phyloP scores from a whole-genome alignment of 2,888 invertebrate species.

The Unio pictorum region DNA sequence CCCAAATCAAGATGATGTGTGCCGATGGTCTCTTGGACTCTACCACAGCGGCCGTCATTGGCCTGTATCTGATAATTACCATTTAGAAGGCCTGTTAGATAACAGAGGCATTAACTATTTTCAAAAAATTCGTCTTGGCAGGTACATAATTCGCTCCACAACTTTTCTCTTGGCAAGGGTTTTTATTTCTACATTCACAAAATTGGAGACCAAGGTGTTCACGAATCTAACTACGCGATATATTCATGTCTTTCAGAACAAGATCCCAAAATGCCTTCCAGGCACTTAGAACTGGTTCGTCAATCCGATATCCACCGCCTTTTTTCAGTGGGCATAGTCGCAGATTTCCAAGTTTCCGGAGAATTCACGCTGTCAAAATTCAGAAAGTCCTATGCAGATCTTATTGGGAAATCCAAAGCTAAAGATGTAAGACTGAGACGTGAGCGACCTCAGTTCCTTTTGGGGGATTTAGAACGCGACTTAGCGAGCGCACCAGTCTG shows the following conservation, averaged over 20 bases:
- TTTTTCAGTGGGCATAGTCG: constrained; percentile 14
- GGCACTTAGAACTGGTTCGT: constrained; percentile 20
- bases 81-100: constrained; percentile 11
- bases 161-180: constrained; percentile 12
- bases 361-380: constrained; percentile 11
- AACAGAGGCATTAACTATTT: constrained; percentile 29
- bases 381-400: constrained; percentile 3
- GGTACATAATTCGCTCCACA: constrained; percentile 20
- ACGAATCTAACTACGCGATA: constrained; percentile 23
- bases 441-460: constrained; percentile 25
- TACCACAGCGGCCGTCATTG: constrained; percentile 24
- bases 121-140: constrained; percentile 7
- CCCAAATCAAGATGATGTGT: constrained; percentile 28
- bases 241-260: constrained; percentile 1
- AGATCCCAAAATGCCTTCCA: neutral
- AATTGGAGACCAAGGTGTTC: constrained; percentile 27
- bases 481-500: constrained; percentile 2
- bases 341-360: constrained; percentile 32
- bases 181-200: constrained; percentile 31
- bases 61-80: constrained; percentile 13
- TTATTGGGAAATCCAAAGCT: constrained; percentile 12
- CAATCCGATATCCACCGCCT: constrained; percentile 12
- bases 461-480: constrained; percentile 13
- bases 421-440: constrained; percentile 25
- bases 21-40: constrained; percentile 23